Evolutionary conservation across 1,140 invertebrate genomes (phyloP).

Genomic region (Gonioctena quinquepunctata): DNA sequence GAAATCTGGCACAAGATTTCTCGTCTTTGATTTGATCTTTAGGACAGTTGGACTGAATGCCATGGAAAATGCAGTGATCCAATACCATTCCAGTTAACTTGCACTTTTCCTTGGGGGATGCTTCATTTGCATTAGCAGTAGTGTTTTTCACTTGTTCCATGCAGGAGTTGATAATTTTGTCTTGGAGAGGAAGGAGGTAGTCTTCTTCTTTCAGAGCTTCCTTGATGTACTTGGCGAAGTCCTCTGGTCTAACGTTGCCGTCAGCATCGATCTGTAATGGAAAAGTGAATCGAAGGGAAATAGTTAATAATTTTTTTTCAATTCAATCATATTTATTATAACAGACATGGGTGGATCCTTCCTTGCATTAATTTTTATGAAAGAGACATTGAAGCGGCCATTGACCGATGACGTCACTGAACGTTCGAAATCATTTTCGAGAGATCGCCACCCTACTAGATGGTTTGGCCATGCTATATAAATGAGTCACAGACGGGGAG

Average conservation of each 20-base stretch:
- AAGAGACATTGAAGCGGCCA: no score
- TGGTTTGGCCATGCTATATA: no score
- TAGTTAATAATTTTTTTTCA: no score
- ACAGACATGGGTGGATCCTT: no score
- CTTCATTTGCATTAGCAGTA: no score
- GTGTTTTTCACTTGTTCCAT: conserved; percentile 43
- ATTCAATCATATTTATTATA: no score
- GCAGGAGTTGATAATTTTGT: conserved; percentile 47
- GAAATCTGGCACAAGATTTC: conserved; percentile 45
- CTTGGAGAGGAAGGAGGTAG: conserved; percentile 45
- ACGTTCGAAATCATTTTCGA: no score
- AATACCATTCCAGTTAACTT: conserved; percentile 49
- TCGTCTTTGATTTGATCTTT: conserved; percentile 51
- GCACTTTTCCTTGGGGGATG: conserved; percentile 37
- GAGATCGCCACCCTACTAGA: no score
- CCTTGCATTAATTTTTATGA: no score
- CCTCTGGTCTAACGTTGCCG: conserved; percentile 43
- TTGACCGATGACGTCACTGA: no score
- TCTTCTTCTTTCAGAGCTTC: conserved; percentile 41
- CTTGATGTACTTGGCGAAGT: conserved; percentile 41
- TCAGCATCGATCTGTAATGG: conserved; percentile 45
- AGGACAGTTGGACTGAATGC: conserved; percentile 54
- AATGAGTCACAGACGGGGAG: no score
- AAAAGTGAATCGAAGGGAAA: no score
- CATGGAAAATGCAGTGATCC: conserved; percentile 51